Evolutionary conservation across 2,113 vertebrate genomes (phyloP).

Genomic region (Hystrix cristata): DNA sequence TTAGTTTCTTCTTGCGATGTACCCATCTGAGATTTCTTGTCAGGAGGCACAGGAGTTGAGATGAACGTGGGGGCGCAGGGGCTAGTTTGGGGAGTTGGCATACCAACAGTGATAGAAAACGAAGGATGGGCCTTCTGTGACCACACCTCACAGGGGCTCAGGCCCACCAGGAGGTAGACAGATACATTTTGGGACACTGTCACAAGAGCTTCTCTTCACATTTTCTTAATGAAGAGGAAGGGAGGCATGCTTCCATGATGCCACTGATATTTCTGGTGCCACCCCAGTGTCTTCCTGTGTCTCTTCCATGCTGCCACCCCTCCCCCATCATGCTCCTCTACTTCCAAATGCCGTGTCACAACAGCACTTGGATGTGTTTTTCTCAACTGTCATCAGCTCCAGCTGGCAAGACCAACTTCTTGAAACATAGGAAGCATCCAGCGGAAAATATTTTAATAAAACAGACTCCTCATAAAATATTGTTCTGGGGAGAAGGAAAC

Average conservation of each 20-base stretch:
- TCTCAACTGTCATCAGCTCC: slow-evolving; percentile 81
- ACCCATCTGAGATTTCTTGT: slow-evolving; percentile 2
- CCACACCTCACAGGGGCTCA: background rate
- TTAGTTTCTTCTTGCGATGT: background rate
- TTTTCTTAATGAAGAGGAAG: background rate
- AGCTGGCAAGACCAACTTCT: slow-evolving; percentile 82
- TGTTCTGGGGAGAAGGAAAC: slow-evolving; percentile 57
- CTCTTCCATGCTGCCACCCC: slow-evolving; percentile 24
- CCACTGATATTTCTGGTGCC: background rate
- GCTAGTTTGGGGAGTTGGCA: background rate
- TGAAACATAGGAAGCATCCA: slow-evolving; percentile 82
- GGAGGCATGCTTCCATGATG: background rate
- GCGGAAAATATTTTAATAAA: slow-evolving; percentile 76
- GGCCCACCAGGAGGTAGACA: background rate
- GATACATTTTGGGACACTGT: background rate
- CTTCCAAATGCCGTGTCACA: slow-evolving; percentile 78
- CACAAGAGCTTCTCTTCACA: slow-evolving; percentile 9
- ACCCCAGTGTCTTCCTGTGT: slow-evolving; percentile 4
- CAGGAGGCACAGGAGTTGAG: background rate
- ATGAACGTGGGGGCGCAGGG: background rate
- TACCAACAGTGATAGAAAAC: background rate
- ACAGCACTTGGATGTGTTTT: slow-evolving; percentile 78
- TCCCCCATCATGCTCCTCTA: background rate
- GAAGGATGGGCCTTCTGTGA: background rate
- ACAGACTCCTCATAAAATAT: slow-evolving; percentile 77